Evolutionary conservation across 2,797 vertebrate genomes (phyloP).

Genomic region (Tachyglossus aculeatus): DNA sequence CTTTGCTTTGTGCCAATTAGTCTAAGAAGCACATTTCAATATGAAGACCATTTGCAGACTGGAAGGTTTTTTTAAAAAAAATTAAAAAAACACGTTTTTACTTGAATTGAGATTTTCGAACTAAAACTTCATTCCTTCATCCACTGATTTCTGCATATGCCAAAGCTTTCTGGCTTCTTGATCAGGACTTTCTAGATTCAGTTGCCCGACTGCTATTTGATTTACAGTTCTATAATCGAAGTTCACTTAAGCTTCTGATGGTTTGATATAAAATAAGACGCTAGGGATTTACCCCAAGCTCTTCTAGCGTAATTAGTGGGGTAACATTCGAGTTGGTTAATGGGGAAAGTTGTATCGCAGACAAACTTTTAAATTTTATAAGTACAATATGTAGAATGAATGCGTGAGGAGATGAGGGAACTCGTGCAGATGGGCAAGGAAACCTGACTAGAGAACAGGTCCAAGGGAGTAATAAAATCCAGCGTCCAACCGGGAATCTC

Average conservation of each 20-base stretch:
- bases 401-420: conserved; percentile 5
- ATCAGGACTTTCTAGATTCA: no score
- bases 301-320: conserved; percentile 9
- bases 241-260: conserved; percentile 3
- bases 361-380: background rate
- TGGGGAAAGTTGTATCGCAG: background rate
- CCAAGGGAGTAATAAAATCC: background rate
- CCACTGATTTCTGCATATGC: no score
- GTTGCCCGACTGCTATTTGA: conserved; percentile 5
- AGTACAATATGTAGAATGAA: background rate
- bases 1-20: no score
- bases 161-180: no score
- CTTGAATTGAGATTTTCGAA: no score
- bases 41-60: no score
- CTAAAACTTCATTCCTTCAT: no score
- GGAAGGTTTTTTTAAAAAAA: no score
- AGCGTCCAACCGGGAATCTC: background rate
- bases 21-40: no score
- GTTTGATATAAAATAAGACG: background rate
- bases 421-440: conserved; percentile 2
- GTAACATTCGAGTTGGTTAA: no score
- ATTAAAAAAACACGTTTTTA: no score
- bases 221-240: conserved; percentile 5
- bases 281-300: conserved; percentile 7
- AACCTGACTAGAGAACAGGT: background rate